These are phyloP conservation scores for Gadus macrocephalus DNA, from an alignment of 2,113 vertebrate genomes.

Conservation along the genomic window DNA sequence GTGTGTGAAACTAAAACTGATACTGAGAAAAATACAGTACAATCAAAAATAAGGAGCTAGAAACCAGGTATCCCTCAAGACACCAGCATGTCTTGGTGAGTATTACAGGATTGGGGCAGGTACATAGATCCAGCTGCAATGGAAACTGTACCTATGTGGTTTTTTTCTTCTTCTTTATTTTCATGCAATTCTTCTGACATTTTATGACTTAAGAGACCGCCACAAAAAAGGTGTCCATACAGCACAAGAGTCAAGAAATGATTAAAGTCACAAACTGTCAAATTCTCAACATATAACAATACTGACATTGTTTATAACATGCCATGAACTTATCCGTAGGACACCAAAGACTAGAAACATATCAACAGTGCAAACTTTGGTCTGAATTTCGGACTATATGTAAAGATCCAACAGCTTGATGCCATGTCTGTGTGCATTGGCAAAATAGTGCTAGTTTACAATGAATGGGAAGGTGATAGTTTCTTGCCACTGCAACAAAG, in stretches of 20 bases:
- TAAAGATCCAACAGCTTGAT: slow-evolving; percentile 7
- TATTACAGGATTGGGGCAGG: slow-evolving; percentile 31
- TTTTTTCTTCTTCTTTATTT: slow-evolving; percentile 53
- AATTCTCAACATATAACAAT: slow-evolving; percentile 65
- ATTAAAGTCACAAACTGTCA: slow-evolving; percentile 55
- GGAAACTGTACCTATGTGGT: slow-evolving; percentile 57
- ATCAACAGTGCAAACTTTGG: slow-evolving; percentile 59
- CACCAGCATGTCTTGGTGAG: slow-evolving; percentile 47
- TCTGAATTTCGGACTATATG: slow-evolving; percentile 35
- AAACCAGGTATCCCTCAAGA: slow-evolving; percentile 57
- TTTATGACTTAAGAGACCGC: slow-evolving; percentile 60
- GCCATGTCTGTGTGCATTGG: slow-evolving; percentile 34
- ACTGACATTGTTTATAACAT: slow-evolving; percentile 67
- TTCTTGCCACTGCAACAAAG: slow-evolving; percentile 42
- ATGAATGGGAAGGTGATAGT: slow-evolving; percentile 33
- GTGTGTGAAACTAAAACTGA: slow-evolving; percentile 49
- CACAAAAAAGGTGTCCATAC: slow-evolving; percentile 53
- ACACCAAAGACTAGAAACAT: slow-evolving; percentile 33
- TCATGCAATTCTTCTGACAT: slow-evolving; percentile 69
- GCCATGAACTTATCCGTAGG: slow-evolving; percentile 59
- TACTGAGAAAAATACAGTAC: slow-evolving; percentile 55
- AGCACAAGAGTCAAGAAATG: slow-evolving; percentile 62
- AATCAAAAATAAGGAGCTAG: slow-evolving; percentile 55
- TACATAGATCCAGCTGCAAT: slow-evolving; percentile 55
- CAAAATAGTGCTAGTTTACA: slow-evolving; percentile 31